phyloP scores from a whole-genome alignment of 2,797 vertebrate genomes.

The Pygocentrus nattereri region DNA sequence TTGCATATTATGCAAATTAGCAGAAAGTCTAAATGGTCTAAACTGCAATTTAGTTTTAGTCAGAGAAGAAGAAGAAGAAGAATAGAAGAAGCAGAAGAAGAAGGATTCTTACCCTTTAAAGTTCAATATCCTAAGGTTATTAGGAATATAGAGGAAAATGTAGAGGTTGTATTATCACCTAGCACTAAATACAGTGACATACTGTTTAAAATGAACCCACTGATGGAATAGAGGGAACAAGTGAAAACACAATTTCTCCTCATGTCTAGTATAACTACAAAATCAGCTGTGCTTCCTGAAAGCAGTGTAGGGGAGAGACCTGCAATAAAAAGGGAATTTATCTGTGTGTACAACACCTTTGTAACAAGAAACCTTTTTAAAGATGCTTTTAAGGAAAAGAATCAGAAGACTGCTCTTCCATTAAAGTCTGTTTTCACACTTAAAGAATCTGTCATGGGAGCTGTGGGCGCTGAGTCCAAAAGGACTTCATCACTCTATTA shows the following conservation, averaged over 20 bases:
- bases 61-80: too few species aligned
- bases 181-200: not conserved
- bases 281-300: conserved; percentile 11
- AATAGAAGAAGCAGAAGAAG: too few species aligned
- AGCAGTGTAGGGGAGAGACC: not conserved
- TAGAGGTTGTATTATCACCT: not conserved
- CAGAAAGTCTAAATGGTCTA: too few species aligned
- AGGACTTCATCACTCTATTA: conserved; percentile 19
- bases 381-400: conserved; percentile 9
- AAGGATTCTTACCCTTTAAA: too few species aligned
- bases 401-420: conserved; percentile 3
- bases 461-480: conserved; percentile 14
- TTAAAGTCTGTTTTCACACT: conserved; percentile 30
- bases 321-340: conserved; percentile 21
- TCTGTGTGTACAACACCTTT: conserved; percentile 3
- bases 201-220: not conserved
- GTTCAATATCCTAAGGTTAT: too few species aligned
- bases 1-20: too few species aligned
- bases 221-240: not conserved
- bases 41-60: too few species aligned
- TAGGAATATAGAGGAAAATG: not conserved
- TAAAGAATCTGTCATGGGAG: not conserved
- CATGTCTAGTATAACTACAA: conserved; percentile 21
- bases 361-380: conserved; percentile 13
- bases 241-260: conserved; percentile 21